phyloP scores from a whole-genome alignment of 2,888 invertebrate genomes.

The Pachymerium ferrugineum region DNA sequence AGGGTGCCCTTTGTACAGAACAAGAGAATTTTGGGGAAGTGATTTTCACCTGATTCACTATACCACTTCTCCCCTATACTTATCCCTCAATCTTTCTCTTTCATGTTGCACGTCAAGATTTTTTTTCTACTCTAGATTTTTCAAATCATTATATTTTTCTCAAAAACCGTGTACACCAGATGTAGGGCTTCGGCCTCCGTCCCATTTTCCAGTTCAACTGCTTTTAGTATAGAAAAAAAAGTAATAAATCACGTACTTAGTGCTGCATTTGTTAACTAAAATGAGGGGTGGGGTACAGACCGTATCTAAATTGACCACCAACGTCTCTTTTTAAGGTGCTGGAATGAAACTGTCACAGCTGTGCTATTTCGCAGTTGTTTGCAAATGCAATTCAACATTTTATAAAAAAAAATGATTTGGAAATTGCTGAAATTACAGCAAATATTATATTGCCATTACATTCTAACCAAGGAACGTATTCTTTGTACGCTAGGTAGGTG shows the following conservation, averaged over 20 bases:
- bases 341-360: neutral
- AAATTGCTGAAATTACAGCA: too few species aligned
- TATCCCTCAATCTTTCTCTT: neutral
- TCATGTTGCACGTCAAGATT: neutral
- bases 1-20: neutral
- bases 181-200: neutral
- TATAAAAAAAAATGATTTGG: too few species aligned
- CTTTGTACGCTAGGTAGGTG: too few species aligned
- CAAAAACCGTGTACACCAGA: too few species aligned
- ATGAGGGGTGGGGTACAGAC: neutral
- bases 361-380: neutral
- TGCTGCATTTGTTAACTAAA: neutral
- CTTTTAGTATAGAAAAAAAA: neutral
- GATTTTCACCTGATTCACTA: neutral
- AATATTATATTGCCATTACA: too few species aligned
- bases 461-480: too few species aligned
- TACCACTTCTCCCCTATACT: neutral
- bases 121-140: neutral
- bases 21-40: neutral
- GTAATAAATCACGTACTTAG: neutral
- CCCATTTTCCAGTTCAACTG: neutral
- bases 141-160: neutral
- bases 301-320: neutral
- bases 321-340: neutral
- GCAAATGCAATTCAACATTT: too few species aligned